phyloP scores from a whole-genome alignment of 2,113 vertebrate species.

The Macheiramphus alcinus region DNA sequence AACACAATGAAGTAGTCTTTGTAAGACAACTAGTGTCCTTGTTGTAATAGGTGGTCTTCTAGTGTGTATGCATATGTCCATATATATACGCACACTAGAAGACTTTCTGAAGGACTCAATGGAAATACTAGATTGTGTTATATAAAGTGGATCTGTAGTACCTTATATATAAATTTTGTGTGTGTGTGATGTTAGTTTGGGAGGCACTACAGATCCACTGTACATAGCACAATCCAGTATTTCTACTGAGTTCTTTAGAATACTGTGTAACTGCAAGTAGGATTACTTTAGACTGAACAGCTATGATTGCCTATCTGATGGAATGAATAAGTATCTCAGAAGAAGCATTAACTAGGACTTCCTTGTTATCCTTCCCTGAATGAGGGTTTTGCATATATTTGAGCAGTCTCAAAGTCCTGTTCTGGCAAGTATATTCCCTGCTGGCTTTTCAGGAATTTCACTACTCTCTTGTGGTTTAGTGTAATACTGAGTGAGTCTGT shows the following conservation, averaged over 20 bases:
- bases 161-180: background rate
- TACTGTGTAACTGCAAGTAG: background rate
- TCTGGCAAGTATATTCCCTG: background rate
- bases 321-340: background rate
- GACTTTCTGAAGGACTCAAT: background rate
- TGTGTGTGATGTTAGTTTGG: background rate
- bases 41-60: background rate
- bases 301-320: background rate
- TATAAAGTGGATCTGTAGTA: background rate
- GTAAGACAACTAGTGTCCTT: background rate
- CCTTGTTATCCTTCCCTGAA: background rate
- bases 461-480: background rate
- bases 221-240: background rate
- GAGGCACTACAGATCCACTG: background rate
- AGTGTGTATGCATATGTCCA: background rate
- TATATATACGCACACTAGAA: background rate
- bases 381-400: background rate
- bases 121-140: background rate
- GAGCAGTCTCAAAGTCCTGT: background rate
- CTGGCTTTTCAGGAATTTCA: background rate
- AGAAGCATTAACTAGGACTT: background rate
- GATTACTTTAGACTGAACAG: background rate
- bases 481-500: background rate
- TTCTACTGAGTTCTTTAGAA: background rate
- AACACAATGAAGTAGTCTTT: background rate